Percentiles rank a stretch among this genome's conserved stretches.
These are phyloP conservation scores for Cephonodes hylas DNA, from an alignment of 2,888 invertebrate species.

Conservation along the genomic window DNA sequence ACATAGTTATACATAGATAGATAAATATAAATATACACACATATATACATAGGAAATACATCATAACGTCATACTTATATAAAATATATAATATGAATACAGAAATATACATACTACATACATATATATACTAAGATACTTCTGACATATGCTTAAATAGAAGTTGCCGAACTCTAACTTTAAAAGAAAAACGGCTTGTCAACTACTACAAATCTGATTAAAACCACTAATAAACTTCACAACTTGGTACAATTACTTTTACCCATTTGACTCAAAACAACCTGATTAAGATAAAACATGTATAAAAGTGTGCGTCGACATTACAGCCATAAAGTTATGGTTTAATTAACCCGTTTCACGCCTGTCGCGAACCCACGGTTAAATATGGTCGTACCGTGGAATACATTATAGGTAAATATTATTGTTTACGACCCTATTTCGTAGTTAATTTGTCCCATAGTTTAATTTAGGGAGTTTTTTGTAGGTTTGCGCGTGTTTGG, in stretches of 20 bases:
- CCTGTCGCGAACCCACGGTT: constrained; percentile 7
- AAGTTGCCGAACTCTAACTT: too few species aligned
- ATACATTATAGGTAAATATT: constrained; percentile 15
- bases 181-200: too few species aligned
- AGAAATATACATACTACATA: too few species aligned
- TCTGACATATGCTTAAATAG: too few species aligned
- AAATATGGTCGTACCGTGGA: constrained; percentile 11
- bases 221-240: neutral
- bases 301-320: constrained; percentile 1
- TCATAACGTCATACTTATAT: too few species aligned
- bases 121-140: too few species aligned
- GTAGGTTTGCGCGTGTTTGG: neutral
- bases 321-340: constrained; percentile 13
- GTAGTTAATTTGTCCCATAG: neutral
- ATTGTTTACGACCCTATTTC: constrained; percentile 9
- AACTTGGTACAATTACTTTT: neutral
- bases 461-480: neutral
- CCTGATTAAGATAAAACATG: constrained; percentile 10
- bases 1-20: too few species aligned
- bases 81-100: too few species aligned
- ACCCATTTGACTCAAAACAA: neutral
- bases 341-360: constrained; percentile 4
- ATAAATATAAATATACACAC: too few species aligned
- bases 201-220: neutral
- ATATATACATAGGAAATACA: too few species aligned